phyloP scores from a whole-genome alignment of 2,113 vertebrate species.

The Eptatretus burgeri region DNA sequence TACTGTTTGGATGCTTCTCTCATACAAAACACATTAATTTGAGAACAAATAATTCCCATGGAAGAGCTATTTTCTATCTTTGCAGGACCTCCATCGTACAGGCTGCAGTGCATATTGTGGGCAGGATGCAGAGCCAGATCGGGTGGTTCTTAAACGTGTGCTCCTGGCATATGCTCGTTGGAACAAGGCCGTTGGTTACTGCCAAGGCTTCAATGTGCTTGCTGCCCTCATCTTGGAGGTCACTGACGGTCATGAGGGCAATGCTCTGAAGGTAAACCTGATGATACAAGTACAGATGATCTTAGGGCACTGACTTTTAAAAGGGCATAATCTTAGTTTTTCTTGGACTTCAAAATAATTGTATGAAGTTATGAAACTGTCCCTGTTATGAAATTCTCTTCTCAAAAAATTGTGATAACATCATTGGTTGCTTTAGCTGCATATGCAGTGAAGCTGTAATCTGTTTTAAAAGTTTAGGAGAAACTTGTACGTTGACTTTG shows the following conservation, averaged over 20 bases:
- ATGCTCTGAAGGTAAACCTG: conserved; percentile 34
- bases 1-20: too few species aligned
- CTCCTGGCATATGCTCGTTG: conserved; percentile 45
- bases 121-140: conserved; percentile 49
- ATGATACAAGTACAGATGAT: too few species aligned
- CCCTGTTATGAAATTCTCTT: too few species aligned
- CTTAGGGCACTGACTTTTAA: too few species aligned
- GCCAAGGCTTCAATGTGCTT: conserved; percentile 56
- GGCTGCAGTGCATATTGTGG: conserved; percentile 57
- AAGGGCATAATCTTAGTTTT: too few species aligned
- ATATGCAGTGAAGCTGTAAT: too few species aligned
- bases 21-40: neutral
- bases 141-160: conserved; percentile 43
- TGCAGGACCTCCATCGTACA: conserved; percentile 42
- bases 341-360: too few species aligned
- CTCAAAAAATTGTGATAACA: too few species aligned
- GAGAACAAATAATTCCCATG: neutral
- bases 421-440: too few species aligned
- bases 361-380: too few species aligned
- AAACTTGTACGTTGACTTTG: too few species aligned
- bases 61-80: neutral
- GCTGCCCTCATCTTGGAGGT: conserved; percentile 52
- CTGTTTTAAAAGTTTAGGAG: too few species aligned
- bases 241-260: conserved; percentile 46
- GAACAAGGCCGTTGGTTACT: conserved; percentile 57